Percentiles rank a stretch among this genome's conserved stretches.
Evolutionary conservation across 2,888 invertebrate species (phyloP).

Genomic region (Latheticus oryzae): DNA sequence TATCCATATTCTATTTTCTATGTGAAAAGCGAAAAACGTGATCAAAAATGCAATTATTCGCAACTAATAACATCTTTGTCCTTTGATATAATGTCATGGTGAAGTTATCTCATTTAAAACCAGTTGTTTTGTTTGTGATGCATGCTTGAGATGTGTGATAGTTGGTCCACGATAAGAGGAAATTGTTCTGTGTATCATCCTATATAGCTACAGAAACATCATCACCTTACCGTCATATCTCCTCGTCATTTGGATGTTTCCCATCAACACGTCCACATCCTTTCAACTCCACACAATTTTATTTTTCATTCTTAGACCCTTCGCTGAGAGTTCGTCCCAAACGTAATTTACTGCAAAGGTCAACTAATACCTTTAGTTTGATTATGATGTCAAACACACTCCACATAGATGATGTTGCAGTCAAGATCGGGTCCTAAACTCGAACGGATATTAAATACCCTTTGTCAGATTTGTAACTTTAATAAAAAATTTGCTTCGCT

Average conservation of each 20-base stretch:
- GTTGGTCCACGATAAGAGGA: constrained; percentile 33
- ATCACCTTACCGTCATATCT: constrained; percentile 8
- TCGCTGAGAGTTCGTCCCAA: constrained; percentile 37
- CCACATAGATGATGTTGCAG: constrained; percentile 25
- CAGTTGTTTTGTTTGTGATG: constrained; percentile 28
- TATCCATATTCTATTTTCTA: too few species aligned
- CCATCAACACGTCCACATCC: neutral
- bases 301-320: constrained; percentile 4
- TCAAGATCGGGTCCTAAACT: neutral
- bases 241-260: constrained; percentile 1
- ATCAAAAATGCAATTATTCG: too few species aligned
- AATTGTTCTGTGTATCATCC: constrained; percentile 41
- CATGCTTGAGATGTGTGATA: constrained; percentile 20
- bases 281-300: too few species aligned
- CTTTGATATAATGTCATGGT: too few species aligned
- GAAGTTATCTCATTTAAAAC: constrained; percentile 4
- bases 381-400: constrained; percentile 43
- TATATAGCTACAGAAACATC: constrained; percentile 13
- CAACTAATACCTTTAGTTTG: constrained; percentile 32
- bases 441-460: neutral
- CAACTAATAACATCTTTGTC: too few species aligned
- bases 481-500: too few species aligned
- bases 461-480: neutral
- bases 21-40: too few species aligned
- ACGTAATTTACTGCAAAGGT: constrained; percentile 33